Evolutionary conservation across 2,888 invertebrate species (phyloP), one percentile per base, ranked within the genome.

Genomic region (Orthosia incerta): DNA sequence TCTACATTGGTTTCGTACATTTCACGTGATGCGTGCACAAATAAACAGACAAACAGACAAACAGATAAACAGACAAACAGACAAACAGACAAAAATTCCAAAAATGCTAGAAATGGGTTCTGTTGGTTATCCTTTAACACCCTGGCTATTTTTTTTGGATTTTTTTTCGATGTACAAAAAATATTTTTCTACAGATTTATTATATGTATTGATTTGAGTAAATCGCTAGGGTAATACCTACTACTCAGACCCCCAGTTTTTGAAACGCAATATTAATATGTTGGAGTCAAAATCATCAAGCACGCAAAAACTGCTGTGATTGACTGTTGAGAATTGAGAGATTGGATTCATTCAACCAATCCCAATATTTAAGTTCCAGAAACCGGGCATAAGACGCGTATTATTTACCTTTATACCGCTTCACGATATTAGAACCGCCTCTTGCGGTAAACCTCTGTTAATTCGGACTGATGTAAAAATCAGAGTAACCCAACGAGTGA

Each of bases 401-500:
- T 48, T 4, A 51, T 26, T 20, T 15, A 31, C 46, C 4, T 16
- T n/a, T n/a, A n/a, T 66, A 66, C 11, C 13, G 16, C 51, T 62
- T 69, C 59, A 18, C 57, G n/a, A 50, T 46, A 31, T 62, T 15
- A 57, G 3, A 69, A 66, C 57, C 56, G 46, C 20, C 39, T 76
- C 23, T 39, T 39, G 46, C 48, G 53, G 48, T 48, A 31, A 45
- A 46, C 12, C 45, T 60, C 18, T 74, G 48, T 60, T 59, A 66
- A 63, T 13, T 71, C 51, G 48, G 71, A 64, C 66, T 79, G 59
- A 71, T 65, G 23, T 59, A 45, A 67, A 26, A 53, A 11, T 72
- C 64, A 77, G 67, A 61, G 77, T 79, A 76, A 70, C 45, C 55
- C 26, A n/a, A 55, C 53, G 15, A 57, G 53, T 48, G 60, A 62